Evolutionary conservation across 2,888 invertebrate genomes (phyloP).

Genomic region (Lacanobia wlatinum): DNA sequence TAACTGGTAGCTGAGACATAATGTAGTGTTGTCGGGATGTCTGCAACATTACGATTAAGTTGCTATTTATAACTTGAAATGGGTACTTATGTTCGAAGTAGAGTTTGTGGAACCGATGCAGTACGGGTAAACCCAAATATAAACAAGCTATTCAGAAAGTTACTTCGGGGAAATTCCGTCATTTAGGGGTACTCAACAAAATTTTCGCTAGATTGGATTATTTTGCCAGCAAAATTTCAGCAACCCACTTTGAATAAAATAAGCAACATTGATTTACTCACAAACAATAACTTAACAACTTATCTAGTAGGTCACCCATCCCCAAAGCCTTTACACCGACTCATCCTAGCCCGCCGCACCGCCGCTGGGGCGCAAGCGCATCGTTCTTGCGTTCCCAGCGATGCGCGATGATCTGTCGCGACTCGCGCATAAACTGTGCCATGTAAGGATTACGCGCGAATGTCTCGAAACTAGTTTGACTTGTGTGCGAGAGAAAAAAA

Average conservation of each 20-base stretch:
- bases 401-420: conserved; percentile 52
- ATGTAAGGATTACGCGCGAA: conserved; percentile 64
- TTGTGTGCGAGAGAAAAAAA: conserved; percentile 59
- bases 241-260: too few species aligned
- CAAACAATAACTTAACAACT: background rate
- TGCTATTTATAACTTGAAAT: conserved; percentile 20
- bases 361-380: background rate
- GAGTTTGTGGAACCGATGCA: background rate
- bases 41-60: conserved; percentile 11
- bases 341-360: background rate
- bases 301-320: background rate
- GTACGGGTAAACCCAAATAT: background rate
- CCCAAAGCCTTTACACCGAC: background rate
- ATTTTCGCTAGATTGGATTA: background rate
- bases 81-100: too few species aligned
- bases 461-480: conserved; percentile 67
- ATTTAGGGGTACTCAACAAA: background rate
- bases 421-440: conserved; percentile 55
- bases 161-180: background rate
- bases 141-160: background rate
- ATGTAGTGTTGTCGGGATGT: conserved; percentile 20
- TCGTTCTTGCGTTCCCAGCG: conserved; percentile 38
- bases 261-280: too few species aligned
- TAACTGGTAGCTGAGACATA: conserved; percentile 21
- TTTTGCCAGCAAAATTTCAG: too few species aligned